Base-by-base conservation (phyloP, 2,113 vertebrate genomes). In the Crotalus viridis region DNA sequence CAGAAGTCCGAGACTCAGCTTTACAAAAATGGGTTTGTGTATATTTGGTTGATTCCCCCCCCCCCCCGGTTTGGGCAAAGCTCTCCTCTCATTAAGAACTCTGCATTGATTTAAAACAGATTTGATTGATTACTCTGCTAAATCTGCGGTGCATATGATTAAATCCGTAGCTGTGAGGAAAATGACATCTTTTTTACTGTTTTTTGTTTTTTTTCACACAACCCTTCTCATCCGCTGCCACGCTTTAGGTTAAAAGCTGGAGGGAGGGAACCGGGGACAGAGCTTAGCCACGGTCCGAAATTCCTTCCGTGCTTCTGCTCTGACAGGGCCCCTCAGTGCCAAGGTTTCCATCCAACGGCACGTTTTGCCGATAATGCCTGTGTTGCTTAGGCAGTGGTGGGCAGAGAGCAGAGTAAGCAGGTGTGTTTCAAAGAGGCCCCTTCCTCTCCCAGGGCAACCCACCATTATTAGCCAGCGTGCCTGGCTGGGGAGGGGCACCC, bases 381-480 rank as follows among this genome's bases (percentile, higher is more conserved):
- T 94, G 39, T 92, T 93, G 90, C 91, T 92, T 92, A 94, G 95
- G 95, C 90, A 93, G 92, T 1, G 28, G 92, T 61, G 87, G 96
- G 96, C 7, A 0, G 24, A 96, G 97, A 96, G 96, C 96, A 94
- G 88, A 94, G 97, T 97, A 98, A 98, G 98, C 99, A 99, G 99
- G 98, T 99, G 99, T 96, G 94, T 95, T 26, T 95, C 90, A 97
- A 97, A 96, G 96, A 97, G 97, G 97, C 21, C 97, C 93, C 95
- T 98, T 98, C 97, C 97, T 97, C 98, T 98, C 98, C 97, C 98
- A 98, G 98, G 98, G 98, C 97, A 97, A 97, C 98, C 97, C 98
- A 97, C 98, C 97, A 97, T 99, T 99, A 99, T 99, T 99, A 99
- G 98, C 98, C 97, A 95, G 98, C 3, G 98, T 97, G 98, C 98